Base-by-base conservation (phyloP, 2,113 vertebrate genomes). In the Lucifuga dentata region DNA sequence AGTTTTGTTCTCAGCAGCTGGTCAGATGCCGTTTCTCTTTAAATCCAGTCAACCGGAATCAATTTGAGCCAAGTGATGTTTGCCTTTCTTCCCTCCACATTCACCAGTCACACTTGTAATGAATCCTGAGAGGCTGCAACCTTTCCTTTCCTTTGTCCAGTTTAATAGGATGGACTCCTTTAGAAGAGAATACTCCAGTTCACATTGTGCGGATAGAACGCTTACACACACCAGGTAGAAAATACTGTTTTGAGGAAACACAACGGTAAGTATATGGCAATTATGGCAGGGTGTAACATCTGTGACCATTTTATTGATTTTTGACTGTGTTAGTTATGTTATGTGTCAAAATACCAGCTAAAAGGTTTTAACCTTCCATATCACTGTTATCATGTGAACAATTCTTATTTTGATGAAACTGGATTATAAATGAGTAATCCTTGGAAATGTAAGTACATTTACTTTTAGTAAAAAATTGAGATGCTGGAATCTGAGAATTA, bases 1-100 rank as follows among this genome's bases (percentile, higher is more conserved):
- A 13, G 15, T 46, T 48, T 21, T 44, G 15, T 26, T 55, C 38
- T 24, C 21, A 51, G 19, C 69, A 78, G 58, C 68, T 74, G 77
- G 44, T 41, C 16, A 36, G 41, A 53, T 36, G 44, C 19, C 11
- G 2, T 81, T 65, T 66, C 80, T 84, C 88, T 88, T 87, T 89
- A 89, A 89, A 83, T 39, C 65, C 17, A 74, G 69, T 88, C 86
- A 81, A 49, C 67, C 78, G 71, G 82, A 91, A 88, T 78, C 60
- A 74, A 90, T 90, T n/a, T 60, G 70, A 73, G 52, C 45, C 61
- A 33, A 68, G 83, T 58, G 44, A 50, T 89, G 85, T 89, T 89
- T 87, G 76, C 78, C 72, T 78, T 86, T 43, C 73, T 59, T 63
- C 29, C 50, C 44, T 45, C 45, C 44, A 58, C 74, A 16, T 78